Evolutionary conservation across 2,888 invertebrate species (phyloP).

Genomic region (Thalpophila matura): DNA sequence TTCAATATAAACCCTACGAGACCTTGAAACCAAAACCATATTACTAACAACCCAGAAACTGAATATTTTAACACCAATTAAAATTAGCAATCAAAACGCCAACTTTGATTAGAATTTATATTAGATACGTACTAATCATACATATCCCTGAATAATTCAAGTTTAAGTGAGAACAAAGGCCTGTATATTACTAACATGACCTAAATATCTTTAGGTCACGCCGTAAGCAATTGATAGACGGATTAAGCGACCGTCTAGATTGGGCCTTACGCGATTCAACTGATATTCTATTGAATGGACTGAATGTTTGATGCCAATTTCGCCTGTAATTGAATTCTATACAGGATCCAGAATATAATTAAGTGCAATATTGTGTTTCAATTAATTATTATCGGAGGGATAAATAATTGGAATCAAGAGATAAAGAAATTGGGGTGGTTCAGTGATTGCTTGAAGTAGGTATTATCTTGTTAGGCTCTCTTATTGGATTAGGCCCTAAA

Average conservation of each 20-base stretch:
- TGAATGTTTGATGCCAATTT: slow-evolving; percentile 31
- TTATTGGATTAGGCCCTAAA: background rate
- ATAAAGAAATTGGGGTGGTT: background rate
- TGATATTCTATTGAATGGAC: slow-evolving; percentile 31
- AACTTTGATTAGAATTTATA: no score
- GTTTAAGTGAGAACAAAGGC: slow-evolving; percentile 21
- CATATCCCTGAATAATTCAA: slow-evolving; percentile 27
- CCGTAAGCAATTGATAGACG: slow-evolving; percentile 30
- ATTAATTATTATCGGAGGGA: slow-evolving; percentile 17
- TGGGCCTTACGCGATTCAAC: slow-evolving; percentile 20
- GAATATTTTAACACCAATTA: slow-evolving; percentile 1
- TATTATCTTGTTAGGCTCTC: background rate
- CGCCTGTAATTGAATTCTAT: slow-evolving; percentile 34
- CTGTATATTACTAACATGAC: slow-evolving; percentile 30
- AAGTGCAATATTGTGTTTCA: slow-evolving; percentile 18
- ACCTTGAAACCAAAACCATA: no score
- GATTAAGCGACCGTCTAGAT: slow-evolving; percentile 42
- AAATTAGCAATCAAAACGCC: background rate
- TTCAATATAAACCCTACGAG: no score
- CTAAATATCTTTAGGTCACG: slow-evolving; percentile 24
- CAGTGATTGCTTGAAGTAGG: background rate
- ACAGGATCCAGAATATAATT: background rate
- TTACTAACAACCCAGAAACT: no score
- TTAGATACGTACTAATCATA: background rate
- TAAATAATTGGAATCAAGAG: background rate